phyloP scores from a whole-genome alignment of 2,888 invertebrate species.

The Chrysomela aeneicollis region DNA sequence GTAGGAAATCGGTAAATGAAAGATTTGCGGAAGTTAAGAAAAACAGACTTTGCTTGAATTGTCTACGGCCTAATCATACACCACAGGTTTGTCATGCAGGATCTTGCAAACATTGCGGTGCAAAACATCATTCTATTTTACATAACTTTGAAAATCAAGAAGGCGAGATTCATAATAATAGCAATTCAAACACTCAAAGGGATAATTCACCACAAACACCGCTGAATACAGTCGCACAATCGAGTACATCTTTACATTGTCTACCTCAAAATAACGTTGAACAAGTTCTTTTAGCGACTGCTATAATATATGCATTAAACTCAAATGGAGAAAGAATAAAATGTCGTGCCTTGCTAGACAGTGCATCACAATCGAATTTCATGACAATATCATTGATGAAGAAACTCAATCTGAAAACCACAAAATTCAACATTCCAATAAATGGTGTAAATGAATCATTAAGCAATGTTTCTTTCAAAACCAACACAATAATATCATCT shows the following conservation, averaged over 20 bases:
- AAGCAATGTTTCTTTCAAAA: neutral
- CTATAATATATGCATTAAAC: neutral
- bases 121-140: no score
- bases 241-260: no score
- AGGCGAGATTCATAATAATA: no score
- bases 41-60: neutral
- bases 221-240: no score
- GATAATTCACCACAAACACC: no score
- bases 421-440: neutral
- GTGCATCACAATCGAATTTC: neutral
- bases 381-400: neutral
- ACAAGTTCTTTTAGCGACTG: neutral
- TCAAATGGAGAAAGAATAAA: neutral
- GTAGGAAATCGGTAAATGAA: no score
- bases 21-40: neutral
- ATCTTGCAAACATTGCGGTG: no score
- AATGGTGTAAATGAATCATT: neutral
- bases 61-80: neutral
- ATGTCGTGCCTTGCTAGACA: neutral
- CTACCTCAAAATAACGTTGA: neutral
- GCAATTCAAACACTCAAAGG: no score
- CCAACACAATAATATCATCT: neutral
- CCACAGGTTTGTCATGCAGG: neutral
- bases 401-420: neutral
- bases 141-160: no score